These are phyloP conservation scores for Thalassaphorura encarpata DNA, from an alignment of 1,140 invertebrate genomes.

Conservation along the genomic window DNA sequence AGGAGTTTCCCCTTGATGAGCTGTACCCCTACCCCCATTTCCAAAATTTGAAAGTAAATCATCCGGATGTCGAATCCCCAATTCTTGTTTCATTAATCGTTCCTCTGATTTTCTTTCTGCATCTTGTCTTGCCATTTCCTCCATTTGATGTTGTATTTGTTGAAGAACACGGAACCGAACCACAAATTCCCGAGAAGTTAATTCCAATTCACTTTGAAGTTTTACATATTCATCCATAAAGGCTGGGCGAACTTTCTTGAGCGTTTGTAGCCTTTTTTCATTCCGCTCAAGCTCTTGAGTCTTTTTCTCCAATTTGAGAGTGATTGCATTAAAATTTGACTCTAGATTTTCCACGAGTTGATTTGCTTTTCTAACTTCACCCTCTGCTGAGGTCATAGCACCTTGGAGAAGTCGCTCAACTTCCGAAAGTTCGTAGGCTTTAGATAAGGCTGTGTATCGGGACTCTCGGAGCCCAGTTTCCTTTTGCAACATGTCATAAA, in stretches of 20 bases:
- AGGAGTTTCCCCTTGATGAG: constrained; percentile 3
- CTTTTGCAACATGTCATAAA: constrained; percentile 83
- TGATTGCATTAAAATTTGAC: constrained; percentile 72
- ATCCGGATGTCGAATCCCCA: background rate
- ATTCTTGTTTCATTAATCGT: constrained; percentile 34
- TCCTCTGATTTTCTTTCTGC: constrained; percentile 55
- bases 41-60: constrained; percentile 23
- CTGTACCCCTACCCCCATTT: constrained; percentile 13
- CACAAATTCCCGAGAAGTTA: constrained; percentile 79
- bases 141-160: constrained; percentile 64
- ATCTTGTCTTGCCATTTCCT: constrained; percentile 57
- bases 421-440: constrained; percentile 69
- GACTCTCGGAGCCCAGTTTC: constrained; percentile 58
- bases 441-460: constrained; percentile 52
- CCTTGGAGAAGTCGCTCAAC: constrained; percentile 64
- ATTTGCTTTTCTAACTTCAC: constrained; percentile 59
- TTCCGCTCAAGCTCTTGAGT: constrained; percentile 80
- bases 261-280: constrained; percentile 79
- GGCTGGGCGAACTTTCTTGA: constrained; percentile 93
- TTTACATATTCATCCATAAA: constrained; percentile 95
- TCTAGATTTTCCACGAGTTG: constrained; percentile 72
- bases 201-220: constrained; percentile 73
- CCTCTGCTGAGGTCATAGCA: constrained; percentile 54
- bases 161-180: constrained; percentile 73
- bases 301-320: constrained; percentile 84